Evolutionary conservation across 2,113 vertebrate genomes (phyloP).

Genomic region (Pimephales promelas): DNA sequence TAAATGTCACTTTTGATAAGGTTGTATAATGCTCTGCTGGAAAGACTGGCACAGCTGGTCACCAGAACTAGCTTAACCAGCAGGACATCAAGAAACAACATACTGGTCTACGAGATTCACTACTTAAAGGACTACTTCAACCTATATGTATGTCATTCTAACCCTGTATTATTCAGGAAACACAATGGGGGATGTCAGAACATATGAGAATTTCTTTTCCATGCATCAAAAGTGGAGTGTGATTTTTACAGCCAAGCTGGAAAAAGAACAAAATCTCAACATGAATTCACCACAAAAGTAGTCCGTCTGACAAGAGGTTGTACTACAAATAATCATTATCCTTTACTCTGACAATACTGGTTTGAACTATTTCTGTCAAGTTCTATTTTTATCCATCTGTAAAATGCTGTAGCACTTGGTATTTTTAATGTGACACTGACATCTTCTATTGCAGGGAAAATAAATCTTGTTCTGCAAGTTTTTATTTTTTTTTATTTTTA

Average conservation of each 20-base stretch:
- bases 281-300: not conserved
- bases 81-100: not conserved
- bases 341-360: not conserved
- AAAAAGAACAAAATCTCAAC: not conserved
- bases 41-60: not conserved
- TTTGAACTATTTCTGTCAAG: not conserved
- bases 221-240: not conserved
- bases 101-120: not conserved
- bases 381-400: not conserved
- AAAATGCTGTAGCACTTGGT: not conserved
- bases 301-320: not conserved
- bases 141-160: slow-evolving; percentile 1
- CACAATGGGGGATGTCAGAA: not conserved
- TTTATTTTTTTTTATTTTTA: not conserved
- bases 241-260: not conserved
- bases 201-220: not conserved
- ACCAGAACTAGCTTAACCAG: slow-evolving; percentile 8
- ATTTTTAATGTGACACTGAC: slow-evolving; percentile 10
- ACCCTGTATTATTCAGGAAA: slow-evolving; percentile 1
- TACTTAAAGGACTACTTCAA: not conserved
- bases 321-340: not conserved
- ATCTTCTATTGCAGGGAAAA: not conserved
- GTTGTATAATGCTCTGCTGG: not conserved
- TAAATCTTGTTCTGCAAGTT: not conserved
- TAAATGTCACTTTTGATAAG: not conserved